phyloP scores from a whole-genome alignment of 2,888 invertebrate species.

The Plagiodera versicolora region DNA sequence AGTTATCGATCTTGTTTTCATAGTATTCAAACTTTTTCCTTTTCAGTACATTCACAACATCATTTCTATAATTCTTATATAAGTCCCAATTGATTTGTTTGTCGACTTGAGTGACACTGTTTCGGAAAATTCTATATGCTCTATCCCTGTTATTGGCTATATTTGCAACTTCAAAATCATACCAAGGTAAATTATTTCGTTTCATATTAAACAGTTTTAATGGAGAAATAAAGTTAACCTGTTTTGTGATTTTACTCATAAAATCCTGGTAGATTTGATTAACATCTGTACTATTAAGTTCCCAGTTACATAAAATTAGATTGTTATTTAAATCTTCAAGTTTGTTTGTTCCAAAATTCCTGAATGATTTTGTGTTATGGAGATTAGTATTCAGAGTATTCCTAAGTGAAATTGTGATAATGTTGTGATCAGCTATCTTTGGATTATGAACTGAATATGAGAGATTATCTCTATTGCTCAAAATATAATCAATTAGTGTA shows the following conservation, averaged over 20 bases:
- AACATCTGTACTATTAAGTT: constrained; percentile 1
- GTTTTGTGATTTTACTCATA: too few species aligned
- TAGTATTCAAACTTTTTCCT: constrained; percentile 1
- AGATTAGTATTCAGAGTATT: neutral
- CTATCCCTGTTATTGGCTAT: constrained; percentile 4
- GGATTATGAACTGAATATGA: too few species aligned
- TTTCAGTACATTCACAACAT: constrained; percentile 1
- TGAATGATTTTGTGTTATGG: neutral
- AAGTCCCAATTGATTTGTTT: constrained; percentile 7
- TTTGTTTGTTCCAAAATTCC: constrained; percentile 3
- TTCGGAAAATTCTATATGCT: neutral
- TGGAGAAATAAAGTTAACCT: neutral
- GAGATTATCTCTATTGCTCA: neutral
- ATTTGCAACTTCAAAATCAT: neutral
- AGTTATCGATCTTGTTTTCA: constrained; percentile 4
- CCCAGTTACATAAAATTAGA: constrained; percentile 1
- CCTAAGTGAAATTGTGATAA: constrained; percentile 4
- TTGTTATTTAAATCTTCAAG: constrained; percentile 2
- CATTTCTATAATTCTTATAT: constrained; percentile 1
- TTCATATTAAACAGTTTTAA: constrained; percentile 1
- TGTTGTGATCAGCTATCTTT: too few species aligned
- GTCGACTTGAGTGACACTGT: constrained; percentile 8
- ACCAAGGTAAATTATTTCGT: constrained; percentile 3
- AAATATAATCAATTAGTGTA: constrained; percentile 3
- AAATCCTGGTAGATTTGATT: constrained; percentile 3